phyloP scores from a whole-genome alignment of 2,113 vertebrate genomes.

The Polypterus senegalus region DNA sequence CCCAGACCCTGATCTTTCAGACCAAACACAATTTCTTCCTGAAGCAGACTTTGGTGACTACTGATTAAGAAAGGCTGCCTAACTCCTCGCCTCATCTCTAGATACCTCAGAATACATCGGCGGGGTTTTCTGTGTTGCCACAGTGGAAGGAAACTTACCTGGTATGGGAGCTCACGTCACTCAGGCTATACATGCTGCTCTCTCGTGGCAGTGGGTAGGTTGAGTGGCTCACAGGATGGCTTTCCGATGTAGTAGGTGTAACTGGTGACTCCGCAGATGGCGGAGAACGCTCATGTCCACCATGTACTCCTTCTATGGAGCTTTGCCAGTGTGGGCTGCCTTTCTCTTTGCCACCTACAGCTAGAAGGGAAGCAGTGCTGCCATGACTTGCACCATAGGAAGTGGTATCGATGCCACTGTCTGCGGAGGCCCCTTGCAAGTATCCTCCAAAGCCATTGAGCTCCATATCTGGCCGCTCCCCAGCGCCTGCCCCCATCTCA shows the following conservation, averaged over 20 bases:
- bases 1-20: too few relatives aligned
- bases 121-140: too few relatives aligned
- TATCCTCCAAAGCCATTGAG: slow-evolving; percentile 75
- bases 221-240: slow-evolving; percentile 57
- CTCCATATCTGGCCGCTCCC: slow-evolving; percentile 64
- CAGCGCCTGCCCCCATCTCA: slow-evolving; percentile 59
- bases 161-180: slow-evolving; percentile 65
- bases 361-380: slow-evolving; percentile 68
- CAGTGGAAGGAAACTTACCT: slow-evolving; percentile 50
- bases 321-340: slow-evolving; percentile 72
- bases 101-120: too few relatives aligned
- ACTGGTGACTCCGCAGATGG: slow-evolving; percentile 49
- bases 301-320: slow-evolving; percentile 69
- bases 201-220: slow-evolving; percentile 70
- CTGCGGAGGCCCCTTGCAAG: slow-evolving; percentile 74
- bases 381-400: slow-evolving; percentile 77
- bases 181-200: slow-evolving; percentile 80
- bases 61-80: slow-evolving; percentile 13
- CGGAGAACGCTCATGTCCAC: slow-evolving; percentile 63
- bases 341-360: slow-evolving; percentile 60
- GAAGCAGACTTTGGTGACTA: too few relatives aligned
- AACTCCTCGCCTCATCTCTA: neutral
- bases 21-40: too few relatives aligned
- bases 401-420: slow-evolving; percentile 85
- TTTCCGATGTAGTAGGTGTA: slow-evolving; percentile 50